Base-by-base conservation (phyloP, 2,113 vertebrate species). In the Hoplias malabaricus region DNA sequence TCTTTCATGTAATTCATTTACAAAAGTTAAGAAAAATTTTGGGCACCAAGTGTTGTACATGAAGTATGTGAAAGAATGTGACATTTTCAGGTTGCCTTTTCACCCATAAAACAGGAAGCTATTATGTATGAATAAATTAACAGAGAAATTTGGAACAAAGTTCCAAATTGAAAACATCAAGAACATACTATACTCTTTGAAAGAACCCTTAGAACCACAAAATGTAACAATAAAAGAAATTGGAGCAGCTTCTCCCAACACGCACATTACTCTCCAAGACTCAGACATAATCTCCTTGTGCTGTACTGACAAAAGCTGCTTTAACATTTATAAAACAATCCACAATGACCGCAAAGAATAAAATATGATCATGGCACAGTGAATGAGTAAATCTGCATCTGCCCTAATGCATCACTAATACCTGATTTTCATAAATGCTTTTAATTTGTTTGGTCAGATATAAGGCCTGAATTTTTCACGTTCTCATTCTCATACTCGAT, bases 401-500 rank as follows among this genome's bases (percentile, higher is more conserved):
- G 12, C 9, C 3, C 9, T 29, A 14, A 31, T 29, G 56, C 56
- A 29, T 5, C 13, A 27, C 11, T 19, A 27, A 31, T 11, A 57
- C 2, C 12, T 38, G 46, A 21, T 29, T 13, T 7, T 0, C 4
- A 9, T 8, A 42, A 42, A 73, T 31, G 43, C 65, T 29, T 2
- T 68, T 23, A 13, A 4, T 13, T 13, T 34, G 11, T 56, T 34
- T 27, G 16, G 16, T 25, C n/a, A 38, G 48, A 23, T 38, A 4
- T 33, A 16, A 23, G 21, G 36, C 27, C 1, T 21, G 16, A 7
- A n/a, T 23, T 16, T 19, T 19, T 36, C 25, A 61, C 5, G 33
- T 9, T 42, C 21, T 36, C 12, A 27, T 12, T 19, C 54, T 91
- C 81, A 93, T 56, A 77, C 80, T 29, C 57, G 82, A 79, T 69